Evolutionary conservation across 2,113 vertebrate genomes (phyloP).

Genomic region (Pantherophis guttatus): DNA sequence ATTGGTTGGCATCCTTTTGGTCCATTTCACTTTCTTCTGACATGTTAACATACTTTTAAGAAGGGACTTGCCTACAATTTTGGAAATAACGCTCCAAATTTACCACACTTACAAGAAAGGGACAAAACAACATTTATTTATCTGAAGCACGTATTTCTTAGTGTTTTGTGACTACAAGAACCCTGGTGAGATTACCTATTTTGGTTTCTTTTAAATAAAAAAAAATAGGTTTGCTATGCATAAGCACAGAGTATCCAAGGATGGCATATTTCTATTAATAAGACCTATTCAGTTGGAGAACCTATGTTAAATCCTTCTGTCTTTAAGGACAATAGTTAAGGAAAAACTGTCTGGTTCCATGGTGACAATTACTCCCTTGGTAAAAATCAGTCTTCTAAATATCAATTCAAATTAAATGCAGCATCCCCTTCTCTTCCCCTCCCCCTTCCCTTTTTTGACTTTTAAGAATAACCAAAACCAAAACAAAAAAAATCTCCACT

Average conservation of each 20-base stretch:
- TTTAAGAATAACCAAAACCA: conserved; percentile 23
- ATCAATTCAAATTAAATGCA: not conserved
- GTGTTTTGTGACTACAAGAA: conserved; percentile 12
- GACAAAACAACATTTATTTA: not conserved
- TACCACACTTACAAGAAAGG: not conserved
- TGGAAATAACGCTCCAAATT: not conserved
- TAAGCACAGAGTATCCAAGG: not conserved
- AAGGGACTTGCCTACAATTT: not conserved
- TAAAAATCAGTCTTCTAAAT: not conserved
- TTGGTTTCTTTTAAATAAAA: not conserved
- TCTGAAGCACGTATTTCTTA: not conserved
- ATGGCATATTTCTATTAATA: conserved; percentile 23
- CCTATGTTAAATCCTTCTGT: not conserved
- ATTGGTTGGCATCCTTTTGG: not conserved
- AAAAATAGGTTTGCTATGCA: not conserved
- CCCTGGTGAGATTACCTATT: not conserved
- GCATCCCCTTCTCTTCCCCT: not conserved
- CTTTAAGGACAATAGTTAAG: conserved; percentile 17
- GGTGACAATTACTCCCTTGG: not conserved
- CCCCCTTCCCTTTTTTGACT: not conserved
- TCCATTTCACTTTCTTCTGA: not conserved
- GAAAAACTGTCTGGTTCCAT: conserved; percentile 22
- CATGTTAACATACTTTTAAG: not conserved
- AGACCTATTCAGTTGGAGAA: conserved; percentile 4
- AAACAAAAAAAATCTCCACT: not conserved